Conservation (phyloP, 2,888 invertebrate species). For the Melieria picta region DNA sequence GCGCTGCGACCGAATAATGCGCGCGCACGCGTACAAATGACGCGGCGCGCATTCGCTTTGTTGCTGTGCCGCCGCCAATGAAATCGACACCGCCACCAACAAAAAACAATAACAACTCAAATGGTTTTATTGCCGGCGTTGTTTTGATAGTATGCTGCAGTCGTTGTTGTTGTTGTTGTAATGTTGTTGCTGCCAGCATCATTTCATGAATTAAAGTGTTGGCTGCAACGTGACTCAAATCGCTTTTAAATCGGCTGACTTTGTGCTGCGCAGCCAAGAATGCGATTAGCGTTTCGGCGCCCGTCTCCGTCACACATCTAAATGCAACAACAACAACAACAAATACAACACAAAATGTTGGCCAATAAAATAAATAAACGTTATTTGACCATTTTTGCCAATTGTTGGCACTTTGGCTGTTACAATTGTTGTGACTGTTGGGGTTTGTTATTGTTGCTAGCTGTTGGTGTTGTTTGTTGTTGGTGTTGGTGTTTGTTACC, state of each 20-base stretch:
- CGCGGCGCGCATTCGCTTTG: too few species aligned
- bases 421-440: too few species aligned
- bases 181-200: constrained; percentile 22
- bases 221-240: constrained; percentile 29
- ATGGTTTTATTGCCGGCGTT: not conserved
- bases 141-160: not conserved
- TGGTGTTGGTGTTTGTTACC: not conserved
- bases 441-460: too few species aligned
- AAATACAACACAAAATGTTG: too few species aligned
- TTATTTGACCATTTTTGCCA: too few species aligned
- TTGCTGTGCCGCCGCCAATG: not conserved
- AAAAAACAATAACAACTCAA: not conserved
- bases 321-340: too few species aligned
- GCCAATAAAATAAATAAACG: too few species aligned
- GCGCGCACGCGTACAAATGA: too few species aligned
- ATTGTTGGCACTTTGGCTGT: too few species aligned
- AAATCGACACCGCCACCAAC: too few species aligned
- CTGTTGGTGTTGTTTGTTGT: constrained; percentile 5
- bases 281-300: constrained; percentile 9
- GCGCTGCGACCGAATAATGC: too few species aligned
- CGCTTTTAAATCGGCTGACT: constrained; percentile 23
- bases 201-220: constrained; percentile 23
- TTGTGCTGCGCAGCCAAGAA: constrained; percentile 15
- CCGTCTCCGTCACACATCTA: too few species aligned
- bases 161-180: not conserved